Evolutionary conservation across 1,140 invertebrate species (phyloP).

Genomic region (Pseudomyrmex gracilis): DNA sequence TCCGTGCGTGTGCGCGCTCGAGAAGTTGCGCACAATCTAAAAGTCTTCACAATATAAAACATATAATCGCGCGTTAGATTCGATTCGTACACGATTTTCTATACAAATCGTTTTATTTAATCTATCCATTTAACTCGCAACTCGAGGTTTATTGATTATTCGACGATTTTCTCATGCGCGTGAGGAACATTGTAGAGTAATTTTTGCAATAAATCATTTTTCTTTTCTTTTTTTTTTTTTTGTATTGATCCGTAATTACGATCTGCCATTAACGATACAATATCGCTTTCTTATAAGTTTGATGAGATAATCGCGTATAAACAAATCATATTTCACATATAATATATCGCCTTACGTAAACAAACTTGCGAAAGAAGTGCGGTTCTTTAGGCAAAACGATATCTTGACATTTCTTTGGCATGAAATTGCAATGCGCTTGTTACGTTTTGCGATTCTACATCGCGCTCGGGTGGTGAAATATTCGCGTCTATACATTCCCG

Average conservation of each 20-base stretch:
- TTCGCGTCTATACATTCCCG: conserved; percentile 2
- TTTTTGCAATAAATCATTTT: too few species aligned
- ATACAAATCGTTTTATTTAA: too few species aligned
- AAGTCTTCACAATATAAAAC: conserved; percentile 11
- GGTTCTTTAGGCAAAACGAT: neutral
- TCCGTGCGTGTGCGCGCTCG: neutral
- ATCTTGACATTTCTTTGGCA: conserved; percentile 18
- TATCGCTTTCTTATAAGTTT: too few species aligned
- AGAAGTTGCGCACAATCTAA: neutral
- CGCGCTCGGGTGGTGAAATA: conserved; percentile 63
- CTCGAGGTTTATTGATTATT: too few species aligned
- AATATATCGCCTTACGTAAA: conserved; percentile 24
- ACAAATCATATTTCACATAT: conserved; percentile 7
- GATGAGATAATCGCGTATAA: neutral
- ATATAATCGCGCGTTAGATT: too few species aligned
- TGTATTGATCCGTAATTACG: too few species aligned
- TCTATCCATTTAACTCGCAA: too few species aligned
- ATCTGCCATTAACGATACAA: too few species aligned
- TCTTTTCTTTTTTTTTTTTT: too few species aligned
- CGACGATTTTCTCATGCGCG: too few species aligned
- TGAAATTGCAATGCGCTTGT: conserved; percentile 29
- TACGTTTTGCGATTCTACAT: conserved; percentile 59
- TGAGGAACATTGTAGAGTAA: too few species aligned
- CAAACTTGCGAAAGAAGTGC: conserved; percentile 5
- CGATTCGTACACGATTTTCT: too few species aligned